A percentile compares a stretch with the other conserved stretches of the same genome.
Evolutionary conservation across 2,113 vertebrate species (phyloP).

Genomic region (Bos javanicus): DNA sequence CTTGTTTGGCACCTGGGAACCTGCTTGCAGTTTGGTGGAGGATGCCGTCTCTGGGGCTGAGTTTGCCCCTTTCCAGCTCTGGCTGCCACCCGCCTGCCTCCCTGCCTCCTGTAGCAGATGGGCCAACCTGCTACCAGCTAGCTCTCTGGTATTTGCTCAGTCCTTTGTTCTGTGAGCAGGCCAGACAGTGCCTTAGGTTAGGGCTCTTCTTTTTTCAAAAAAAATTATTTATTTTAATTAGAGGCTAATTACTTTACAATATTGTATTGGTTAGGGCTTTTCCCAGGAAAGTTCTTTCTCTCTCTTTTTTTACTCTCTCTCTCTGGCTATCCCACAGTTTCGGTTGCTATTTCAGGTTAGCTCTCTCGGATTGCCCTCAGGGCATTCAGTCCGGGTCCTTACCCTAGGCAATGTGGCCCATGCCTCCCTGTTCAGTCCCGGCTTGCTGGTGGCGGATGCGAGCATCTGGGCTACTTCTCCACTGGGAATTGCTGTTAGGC

Average conservation of each 20-base stretch:
- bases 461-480: not conserved
- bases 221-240: too few relatives aligned
- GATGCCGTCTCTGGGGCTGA: not conserved
- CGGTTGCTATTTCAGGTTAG: not conserved
- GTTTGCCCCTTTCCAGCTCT: not conserved
- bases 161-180: not conserved
- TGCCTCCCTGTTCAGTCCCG: not conserved
- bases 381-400: not conserved
- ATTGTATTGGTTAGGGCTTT: not conserved
- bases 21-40: not conserved
- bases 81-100: not conserved
- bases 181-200: not conserved
- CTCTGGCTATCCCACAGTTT: not conserved
- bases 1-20: not conserved
- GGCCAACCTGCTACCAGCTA: rapidly evolving
- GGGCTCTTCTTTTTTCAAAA: not conserved
- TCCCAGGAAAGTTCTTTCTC: not conserved
- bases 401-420: not conserved
- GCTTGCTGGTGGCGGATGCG: not conserved
- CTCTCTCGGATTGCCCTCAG: not conserved
- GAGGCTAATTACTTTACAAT: too few relatives aligned
- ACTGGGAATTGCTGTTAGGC: not conserved
- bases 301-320: too few relatives aligned
- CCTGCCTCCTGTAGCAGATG: not conserved
- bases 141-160: not conserved